phyloP scores from a whole-genome alignment of 2,888 invertebrate species.

The Pristionchus fissidentatus region DNA sequence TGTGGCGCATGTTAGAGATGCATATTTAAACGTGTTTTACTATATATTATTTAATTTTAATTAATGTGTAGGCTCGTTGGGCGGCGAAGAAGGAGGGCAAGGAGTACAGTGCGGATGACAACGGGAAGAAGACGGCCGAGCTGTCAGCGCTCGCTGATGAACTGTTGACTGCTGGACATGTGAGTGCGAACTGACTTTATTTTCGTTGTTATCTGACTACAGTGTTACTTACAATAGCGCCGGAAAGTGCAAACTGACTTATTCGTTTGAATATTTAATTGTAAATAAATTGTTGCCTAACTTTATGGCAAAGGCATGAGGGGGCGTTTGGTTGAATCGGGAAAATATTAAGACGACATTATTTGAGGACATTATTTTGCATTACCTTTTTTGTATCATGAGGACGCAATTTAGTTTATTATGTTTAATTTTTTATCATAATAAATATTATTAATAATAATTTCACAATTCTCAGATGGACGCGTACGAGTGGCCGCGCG shows the following conservation, averaged over 20 bases:
- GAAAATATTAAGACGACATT: too few species aligned
- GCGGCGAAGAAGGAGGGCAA: constrained; percentile 73
- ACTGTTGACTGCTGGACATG: constrained; percentile 68
- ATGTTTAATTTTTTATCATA: too few species aligned
- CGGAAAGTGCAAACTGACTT: too few species aligned
- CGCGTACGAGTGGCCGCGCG: constrained; percentile 69
- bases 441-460: neutral
- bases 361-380: too few species aligned
- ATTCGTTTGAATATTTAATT: too few species aligned
- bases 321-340: neutral
- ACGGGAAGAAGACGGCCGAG: constrained; percentile 59
- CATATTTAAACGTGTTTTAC: neutral
- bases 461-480: constrained; percentile 70
- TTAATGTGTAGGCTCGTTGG: constrained; percentile 58
- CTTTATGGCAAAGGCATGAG: neutral
- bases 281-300: too few species aligned
- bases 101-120: constrained; percentile 56
- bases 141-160: constrained; percentile 68
- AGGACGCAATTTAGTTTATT: too few species aligned
- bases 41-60: neutral
- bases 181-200: constrained; percentile 51
- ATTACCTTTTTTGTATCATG: too few species aligned
- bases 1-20: too few species aligned
- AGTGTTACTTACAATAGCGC: too few species aligned
- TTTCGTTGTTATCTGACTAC: neutral